Evolutionary conservation across 92 coral and sea anemone genomes (phyloP), one percentile per base, ranked within the genome.

Genomic region (Muricea muricata): DNA sequence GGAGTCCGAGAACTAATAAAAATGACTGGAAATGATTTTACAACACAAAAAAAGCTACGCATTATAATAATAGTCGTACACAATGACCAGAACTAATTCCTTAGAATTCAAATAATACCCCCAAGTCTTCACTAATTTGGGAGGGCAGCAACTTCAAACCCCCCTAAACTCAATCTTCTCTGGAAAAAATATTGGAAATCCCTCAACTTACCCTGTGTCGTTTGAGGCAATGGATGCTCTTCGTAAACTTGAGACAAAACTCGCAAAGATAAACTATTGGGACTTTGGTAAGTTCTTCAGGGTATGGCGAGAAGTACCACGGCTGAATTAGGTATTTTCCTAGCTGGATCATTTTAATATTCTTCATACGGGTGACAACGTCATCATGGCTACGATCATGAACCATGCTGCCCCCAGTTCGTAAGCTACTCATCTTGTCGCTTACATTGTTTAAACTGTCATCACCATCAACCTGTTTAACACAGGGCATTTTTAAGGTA

Each of bases 361-460:
- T 96, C 85, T 96, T 96, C 98, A 96, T 96, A 26, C 99, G 86
- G 58, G 99, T 96, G 39, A 96, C 90, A 54, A 96, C 94, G 86
- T 96, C 99, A 84, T 96, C 99, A 82, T 96, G 97, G 57, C 99
- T 96, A 11, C 99, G 93, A 76, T 96, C 99, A 7, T 96, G 99
- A 9, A 96, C 99, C 97, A 96, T 93, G 82, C 99, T 96, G 20
- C 99, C 99, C 17, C 83, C 83, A 0, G 71, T 56, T 58, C 97
- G 79, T 65, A 92, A 60, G 58, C 93, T 92, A 75, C 88, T 93
- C 67, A 91, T 86, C 70, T 96, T 96, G 1, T 88, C 86, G 14
- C 70, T 45, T 18, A 94, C 99, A 68, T 90, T 94, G 20, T 88
- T 90, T 12, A 98, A 94, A 58, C 99, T 92, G 46, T 96, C 99